phyloP scores from a whole-genome alignment of 2,888 invertebrate genomes.

The Latrodectus hesperus region DNA sequence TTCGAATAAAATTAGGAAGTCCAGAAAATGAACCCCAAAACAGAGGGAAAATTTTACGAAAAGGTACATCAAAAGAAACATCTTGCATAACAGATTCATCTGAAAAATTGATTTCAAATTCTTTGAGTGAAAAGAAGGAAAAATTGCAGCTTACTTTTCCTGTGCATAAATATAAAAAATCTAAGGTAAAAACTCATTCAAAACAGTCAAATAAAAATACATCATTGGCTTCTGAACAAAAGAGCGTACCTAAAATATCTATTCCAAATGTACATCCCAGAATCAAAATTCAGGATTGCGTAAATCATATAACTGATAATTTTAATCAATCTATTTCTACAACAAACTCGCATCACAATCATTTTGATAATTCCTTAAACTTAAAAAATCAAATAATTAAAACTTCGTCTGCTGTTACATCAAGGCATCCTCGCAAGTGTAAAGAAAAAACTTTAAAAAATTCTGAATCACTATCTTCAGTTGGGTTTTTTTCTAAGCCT shows the following conservation, averaged over 20 bases:
- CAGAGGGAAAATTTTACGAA: background rate
- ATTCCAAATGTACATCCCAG: background rate
- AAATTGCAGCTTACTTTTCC: too few relatives aligned
- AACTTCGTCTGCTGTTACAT: background rate
- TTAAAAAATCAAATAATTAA: too few relatives aligned
- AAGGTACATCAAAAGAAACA: background rate
- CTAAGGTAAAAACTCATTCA: too few relatives aligned
- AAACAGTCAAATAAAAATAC: too few relatives aligned
- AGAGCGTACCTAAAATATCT: too few relatives aligned
- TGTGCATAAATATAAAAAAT: too few relatives aligned
- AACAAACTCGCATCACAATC: background rate
- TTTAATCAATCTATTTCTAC: background rate
- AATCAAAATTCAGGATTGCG: background rate
- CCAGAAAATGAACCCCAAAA: background rate
- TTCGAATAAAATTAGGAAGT: background rate
- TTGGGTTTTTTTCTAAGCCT: too few relatives aligned
- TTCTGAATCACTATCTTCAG: background rate
- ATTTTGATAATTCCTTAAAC: too few relatives aligned
- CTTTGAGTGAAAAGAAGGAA: background rate
- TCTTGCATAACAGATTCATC: too few relatives aligned
- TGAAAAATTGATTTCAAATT: background rate
- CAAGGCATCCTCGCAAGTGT: constrained; percentile 4
- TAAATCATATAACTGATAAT: background rate
- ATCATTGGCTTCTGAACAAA: too few relatives aligned
- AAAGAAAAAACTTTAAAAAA: background rate